phyloP scores from a whole-genome alignment of 1,140 invertebrate genomes.

The Bombus waltoni region DNA sequence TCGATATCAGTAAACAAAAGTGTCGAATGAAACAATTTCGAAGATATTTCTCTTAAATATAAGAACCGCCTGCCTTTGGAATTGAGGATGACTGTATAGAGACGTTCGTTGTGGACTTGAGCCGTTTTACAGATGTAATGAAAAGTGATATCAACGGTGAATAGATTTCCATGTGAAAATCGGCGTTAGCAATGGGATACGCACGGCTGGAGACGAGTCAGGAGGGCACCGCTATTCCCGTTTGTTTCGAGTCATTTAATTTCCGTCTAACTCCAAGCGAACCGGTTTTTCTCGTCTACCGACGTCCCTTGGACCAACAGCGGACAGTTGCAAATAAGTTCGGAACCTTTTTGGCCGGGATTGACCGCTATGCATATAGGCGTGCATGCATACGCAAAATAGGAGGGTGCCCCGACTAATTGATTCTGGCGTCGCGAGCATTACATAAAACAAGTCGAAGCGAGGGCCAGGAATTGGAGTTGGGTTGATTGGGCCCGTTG shows the following conservation, averaged over 20 bases:
- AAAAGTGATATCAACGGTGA: background rate
- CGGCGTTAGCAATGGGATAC: constrained; percentile 28
- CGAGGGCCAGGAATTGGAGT: constrained; percentile 57
- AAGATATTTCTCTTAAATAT: no score
- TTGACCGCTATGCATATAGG: constrained; percentile 60
- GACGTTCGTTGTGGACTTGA: no score
- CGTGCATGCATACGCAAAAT: constrained; percentile 67
- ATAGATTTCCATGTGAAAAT: constrained; percentile 54
- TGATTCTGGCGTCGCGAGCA: constrained; percentile 73
- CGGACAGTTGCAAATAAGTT: constrained; percentile 70
- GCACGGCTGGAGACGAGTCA: constrained; percentile 18
- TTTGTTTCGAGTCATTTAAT: constrained; percentile 64
- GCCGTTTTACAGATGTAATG: background rate
- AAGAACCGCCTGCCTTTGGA: no score
- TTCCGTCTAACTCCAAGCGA: constrained; percentile 60
- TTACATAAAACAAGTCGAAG: constrained; percentile 74
- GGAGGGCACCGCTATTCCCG: constrained; percentile 44
- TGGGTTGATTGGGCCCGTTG: constrained; percentile 67
- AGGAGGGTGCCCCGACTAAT: constrained; percentile 71
- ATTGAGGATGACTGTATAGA: no score
- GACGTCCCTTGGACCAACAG: constrained; percentile 15
- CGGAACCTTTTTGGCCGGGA: constrained; percentile 39
- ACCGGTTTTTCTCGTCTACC: constrained; percentile 63
- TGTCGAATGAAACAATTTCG: no score
- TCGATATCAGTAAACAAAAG: no score